These are phyloP conservation scores for Numenius phaeopus DNA, from an alignment of 2,797 vertebrate genomes.

Conservation along the genomic window DNA sequence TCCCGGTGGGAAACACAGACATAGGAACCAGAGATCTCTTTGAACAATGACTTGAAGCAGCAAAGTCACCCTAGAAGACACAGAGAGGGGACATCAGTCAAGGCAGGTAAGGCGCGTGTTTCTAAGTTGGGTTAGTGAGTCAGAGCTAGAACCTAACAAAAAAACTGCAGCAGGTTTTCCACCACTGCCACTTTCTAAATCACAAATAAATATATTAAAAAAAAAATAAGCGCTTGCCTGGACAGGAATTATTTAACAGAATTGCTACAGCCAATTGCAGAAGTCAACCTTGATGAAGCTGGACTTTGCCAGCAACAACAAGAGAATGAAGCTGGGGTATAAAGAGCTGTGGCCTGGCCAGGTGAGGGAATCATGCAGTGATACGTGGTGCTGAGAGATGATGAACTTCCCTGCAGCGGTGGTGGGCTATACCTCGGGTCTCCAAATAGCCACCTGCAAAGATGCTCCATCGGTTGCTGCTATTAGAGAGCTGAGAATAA, in stretches of 20 bases:
- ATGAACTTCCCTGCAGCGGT: background rate
- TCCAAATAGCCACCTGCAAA: background rate
- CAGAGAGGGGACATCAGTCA: background rate
- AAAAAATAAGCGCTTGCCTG: background rate
- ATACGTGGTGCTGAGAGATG: fast-evolving
- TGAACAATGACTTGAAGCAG: background rate
- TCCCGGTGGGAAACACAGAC: background rate
- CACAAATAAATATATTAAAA: background rate
- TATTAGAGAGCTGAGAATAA: background rate
- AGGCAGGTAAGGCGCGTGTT: fast-evolving
- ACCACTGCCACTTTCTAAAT: background rate
- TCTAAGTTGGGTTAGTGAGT: background rate
- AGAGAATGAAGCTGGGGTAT: fast-evolving
- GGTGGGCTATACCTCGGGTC: fast-evolving
- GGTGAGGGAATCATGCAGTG: background rate
- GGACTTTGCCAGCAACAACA: background rate
- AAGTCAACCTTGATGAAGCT: background rate
- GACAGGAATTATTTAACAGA: background rate
- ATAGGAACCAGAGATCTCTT: background rate
- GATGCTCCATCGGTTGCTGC: background rate
- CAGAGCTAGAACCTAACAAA: background rate
- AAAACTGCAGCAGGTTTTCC: background rate
- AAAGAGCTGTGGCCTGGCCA: background rate
- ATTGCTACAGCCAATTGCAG: background rate
- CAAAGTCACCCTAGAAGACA: background rate